Conservation (phyloP, 2,113 vertebrate species). For the Triplophysa rosa region DNA sequence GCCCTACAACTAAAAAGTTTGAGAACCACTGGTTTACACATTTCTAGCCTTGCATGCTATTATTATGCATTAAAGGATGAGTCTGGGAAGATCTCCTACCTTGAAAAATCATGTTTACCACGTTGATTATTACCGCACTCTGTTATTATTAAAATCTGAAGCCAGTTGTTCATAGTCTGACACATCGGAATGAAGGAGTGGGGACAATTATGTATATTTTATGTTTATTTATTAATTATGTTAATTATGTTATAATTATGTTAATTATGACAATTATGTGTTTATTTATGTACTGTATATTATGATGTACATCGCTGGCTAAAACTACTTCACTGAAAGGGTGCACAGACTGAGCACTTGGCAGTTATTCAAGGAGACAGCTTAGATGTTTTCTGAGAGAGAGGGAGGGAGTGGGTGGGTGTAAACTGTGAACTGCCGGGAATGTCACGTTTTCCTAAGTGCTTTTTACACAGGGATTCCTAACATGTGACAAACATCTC, state of each 20-base stretch:
- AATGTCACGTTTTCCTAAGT: conserved; percentile 30
- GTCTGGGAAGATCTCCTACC: no score
- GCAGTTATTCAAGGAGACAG: conserved; percentile 11
- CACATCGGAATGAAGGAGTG: neutral
- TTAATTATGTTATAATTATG: no score
- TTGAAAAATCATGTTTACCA: neutral
- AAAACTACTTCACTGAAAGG: conserved; percentile 14
- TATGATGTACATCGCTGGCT: conserved; percentile 1
- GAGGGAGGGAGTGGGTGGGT: conserved; percentile 5
- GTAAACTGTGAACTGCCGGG: conserved; percentile 23
- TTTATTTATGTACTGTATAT: neutral
- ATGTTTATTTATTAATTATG: conserved; percentile 17
- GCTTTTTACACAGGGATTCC: conserved; percentile 31
- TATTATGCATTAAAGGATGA: no score
- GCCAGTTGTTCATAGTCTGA: neutral
- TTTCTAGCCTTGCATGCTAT: no score
- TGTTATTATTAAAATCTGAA: neutral
- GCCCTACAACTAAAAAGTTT: no score
- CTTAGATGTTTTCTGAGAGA: conserved; percentile 3
- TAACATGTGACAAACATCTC: conserved; percentile 41
- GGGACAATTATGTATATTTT: neutral
- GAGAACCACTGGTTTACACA: no score
- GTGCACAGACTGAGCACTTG: conserved; percentile 4
- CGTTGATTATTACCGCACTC: neutral
- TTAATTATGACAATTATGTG: conserved; percentile 2